Percentiles rank a stretch among this genome's conserved stretches.
Evolutionary conservation across 2,113 vertebrate species (phyloP).

Genomic region (Orthonyx spaldingii): DNA sequence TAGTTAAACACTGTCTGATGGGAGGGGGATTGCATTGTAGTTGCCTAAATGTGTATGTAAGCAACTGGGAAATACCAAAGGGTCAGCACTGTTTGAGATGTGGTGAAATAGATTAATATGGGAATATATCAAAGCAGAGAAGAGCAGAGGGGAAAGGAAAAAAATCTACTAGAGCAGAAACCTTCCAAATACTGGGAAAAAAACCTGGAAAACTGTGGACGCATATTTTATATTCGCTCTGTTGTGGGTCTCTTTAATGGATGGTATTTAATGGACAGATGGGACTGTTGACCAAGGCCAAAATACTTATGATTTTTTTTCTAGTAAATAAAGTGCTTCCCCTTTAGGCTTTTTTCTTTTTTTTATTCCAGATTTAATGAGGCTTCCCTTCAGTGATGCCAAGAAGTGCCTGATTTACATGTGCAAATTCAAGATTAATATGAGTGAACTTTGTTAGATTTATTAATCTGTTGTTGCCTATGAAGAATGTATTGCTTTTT

Average conservation of each 20-base stretch:
- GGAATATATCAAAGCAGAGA: not conserved
- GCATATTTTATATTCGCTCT: not conserved
- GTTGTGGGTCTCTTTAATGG: not conserved
- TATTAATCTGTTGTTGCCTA: not conserved
- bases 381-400: not conserved
- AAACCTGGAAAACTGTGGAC: not conserved
- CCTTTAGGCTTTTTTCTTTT: not conserved
- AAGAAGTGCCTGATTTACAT: not conserved
- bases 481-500: not conserved
- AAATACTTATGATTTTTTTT: not conserved
- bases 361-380: not conserved
- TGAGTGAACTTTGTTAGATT: not conserved
- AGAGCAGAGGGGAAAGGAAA: not conserved
- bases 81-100: not conserved
- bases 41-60: not conserved
- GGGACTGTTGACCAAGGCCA: not conserved
- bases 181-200: not conserved
- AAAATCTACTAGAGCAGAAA: not conserved
- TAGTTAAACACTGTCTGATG: not conserved
- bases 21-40: not conserved
- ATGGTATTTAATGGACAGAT: not conserved
- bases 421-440: not conserved
- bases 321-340: not conserved
- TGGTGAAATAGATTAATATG: not conserved
- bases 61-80: not conserved